Evolutionary conservation across 2,113 vertebrate genomes (phyloP).

Genomic region (Tautogolabrus adspersus): DNA sequence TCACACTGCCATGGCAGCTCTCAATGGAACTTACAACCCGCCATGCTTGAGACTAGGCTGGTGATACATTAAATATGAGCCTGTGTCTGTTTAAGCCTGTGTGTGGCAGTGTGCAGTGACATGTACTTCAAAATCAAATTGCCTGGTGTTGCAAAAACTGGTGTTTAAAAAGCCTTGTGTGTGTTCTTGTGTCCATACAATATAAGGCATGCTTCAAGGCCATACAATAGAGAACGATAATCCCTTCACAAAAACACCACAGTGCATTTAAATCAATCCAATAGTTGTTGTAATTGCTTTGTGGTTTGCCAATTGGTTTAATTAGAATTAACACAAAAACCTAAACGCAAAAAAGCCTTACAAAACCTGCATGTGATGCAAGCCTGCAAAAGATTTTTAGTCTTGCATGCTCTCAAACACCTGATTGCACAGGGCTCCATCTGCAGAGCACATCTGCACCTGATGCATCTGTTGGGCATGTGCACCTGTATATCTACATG

Average conservation of each 20-base stretch:
- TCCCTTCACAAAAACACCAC: neutral
- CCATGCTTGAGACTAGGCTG: conserved; percentile 15
- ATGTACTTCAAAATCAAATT: neutral
- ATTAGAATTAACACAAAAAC: neutral
- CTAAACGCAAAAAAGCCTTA: neutral
- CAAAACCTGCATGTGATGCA: neutral
- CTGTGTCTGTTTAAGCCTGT: conserved; percentile 11
- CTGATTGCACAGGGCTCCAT: neutral
- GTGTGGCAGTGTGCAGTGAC: neutral
- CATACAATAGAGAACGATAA: neutral
- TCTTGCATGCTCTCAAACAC: neutral
- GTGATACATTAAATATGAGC: conserved; percentile 21
- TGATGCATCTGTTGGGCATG: neutral
- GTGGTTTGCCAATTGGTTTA: neutral
- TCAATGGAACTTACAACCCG: conserved; percentile 36
- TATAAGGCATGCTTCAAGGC: neutral
- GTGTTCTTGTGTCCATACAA: no score
- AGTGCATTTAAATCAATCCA: conserved; percentile 1
- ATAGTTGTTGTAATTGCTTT: neutral
- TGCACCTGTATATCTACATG: conserved; percentile 10
- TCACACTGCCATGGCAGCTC: conserved; percentile 23
- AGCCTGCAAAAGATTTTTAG: no score
- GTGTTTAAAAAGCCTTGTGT: no score
- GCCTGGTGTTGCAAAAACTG: neutral
- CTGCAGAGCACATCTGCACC: conserved; percentile 37